Evolutionary conservation across 1,140 invertebrate species (phyloP), one percentile per base, ranked within the genome.

Genomic region (Philotrypesis tridentata): DNA sequence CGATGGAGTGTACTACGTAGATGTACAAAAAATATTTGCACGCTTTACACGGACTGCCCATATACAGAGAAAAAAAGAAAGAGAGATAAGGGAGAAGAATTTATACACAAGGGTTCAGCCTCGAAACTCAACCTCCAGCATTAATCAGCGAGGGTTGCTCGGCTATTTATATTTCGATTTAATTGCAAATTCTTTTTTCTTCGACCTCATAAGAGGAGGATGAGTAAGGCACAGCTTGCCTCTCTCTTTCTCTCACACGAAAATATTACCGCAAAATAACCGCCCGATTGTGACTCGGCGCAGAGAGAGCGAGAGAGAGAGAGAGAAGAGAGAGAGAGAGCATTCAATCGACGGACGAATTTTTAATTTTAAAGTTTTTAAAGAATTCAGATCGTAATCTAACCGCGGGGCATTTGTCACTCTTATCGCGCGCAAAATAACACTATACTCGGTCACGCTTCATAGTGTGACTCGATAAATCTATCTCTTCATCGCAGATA

Each of bases 131-230:
- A 70, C 31, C 68, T 70, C 68, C 5, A 9, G 68, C 37, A 70
- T 70, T 33, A 70, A 70, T 31, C 31, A 70, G 12, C 68, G n/a
- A 29, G 63, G 63, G 25, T 17, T 11, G 29, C 68, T 31, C 8
- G 68, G 21, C 68, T 11, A 31, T 70, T 70, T 70, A 70, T 70
- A n/a, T 70, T 70, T 70, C 68, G 33, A 70, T 70, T 70, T 70
- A 70, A 70, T 70, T 70, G 61, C 61, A 70, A 70, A 70, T 70
- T n/a, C n/a, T n/a, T 17, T 21, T 70, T 70, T 70, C 27, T 17
- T 70, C 3, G 2, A 5, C 8, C 5, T 14, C 17, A 6, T 0
- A 55, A 6, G 21, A 21, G 5, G 48, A 55, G 48, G 21, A 55
- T 21, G 48, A 55, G 48, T 37, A 37, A 37, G 4, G 33, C 33